Percentiles rank a stretch among this genome's conserved stretches.
Evolutionary conservation across 2,797 vertebrate species (phyloP).

Genomic region (Paedocypris micromegethes): DNA sequence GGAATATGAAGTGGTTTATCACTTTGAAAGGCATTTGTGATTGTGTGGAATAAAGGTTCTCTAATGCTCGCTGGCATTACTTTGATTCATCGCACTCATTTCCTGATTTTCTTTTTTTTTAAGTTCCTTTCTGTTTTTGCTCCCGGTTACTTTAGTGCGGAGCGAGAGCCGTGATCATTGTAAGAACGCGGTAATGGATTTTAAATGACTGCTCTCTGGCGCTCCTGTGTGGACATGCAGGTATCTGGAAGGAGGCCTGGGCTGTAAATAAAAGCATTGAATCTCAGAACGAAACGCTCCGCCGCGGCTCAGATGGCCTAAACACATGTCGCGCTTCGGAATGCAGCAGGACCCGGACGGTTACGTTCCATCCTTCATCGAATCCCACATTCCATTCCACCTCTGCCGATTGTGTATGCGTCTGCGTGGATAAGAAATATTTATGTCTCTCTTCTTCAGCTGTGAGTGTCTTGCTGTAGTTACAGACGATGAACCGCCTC

Average conservation of each 20-base stretch:
- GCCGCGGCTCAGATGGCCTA: constrained; percentile 27
- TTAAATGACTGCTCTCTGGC: constrained; percentile 52
- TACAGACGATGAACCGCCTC: constrained; percentile 7
- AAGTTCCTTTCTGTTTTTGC: too few species aligned
- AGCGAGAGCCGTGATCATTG: constrained; percentile 18
- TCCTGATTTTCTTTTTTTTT: constrained; percentile 21
- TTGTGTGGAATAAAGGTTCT: constrained; percentile 23
- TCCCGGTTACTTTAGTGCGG: constrained; percentile 12
- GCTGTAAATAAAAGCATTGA: constrained; percentile 71
- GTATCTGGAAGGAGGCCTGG: constrained; percentile 58
- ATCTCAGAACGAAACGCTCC: constrained; percentile 44
- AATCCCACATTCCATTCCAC: constrained; percentile 34
- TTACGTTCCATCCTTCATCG: constrained; percentile 35
- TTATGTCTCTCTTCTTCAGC: constrained; percentile 26
- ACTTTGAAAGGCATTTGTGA: constrained; percentile 16
- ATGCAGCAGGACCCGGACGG: constrained; percentile 13
- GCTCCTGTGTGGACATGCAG: constrained; percentile 58
- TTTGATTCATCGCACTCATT: constrained; percentile 33
- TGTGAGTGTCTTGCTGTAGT: constrained; percentile 32
- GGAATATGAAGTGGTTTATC: constrained; percentile 21
- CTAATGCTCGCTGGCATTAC: constrained; percentile 26
- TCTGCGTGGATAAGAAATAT: constrained; percentile 33
- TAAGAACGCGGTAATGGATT: constrained; percentile 60
- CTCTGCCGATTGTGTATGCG: constrained; percentile 11
- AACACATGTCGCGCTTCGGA: constrained; percentile 39